Percentiles rank a stretch among this genome's conserved stretches.
Evolutionary conservation across 2,888 invertebrate genomes (phyloP).

Genomic region (Hypercompe scribonia): DNA sequence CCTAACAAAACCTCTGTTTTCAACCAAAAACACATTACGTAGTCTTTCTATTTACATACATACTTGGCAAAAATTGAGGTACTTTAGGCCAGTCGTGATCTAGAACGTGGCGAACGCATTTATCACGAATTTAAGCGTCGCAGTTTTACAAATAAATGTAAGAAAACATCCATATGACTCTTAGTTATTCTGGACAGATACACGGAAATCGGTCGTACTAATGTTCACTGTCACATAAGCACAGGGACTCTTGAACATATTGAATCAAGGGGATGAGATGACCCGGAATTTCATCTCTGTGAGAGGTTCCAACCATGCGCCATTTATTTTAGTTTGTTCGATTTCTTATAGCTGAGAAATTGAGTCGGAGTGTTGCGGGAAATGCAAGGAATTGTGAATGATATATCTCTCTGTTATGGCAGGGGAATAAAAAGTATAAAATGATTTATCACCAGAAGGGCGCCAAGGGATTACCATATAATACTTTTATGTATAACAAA

Average conservation of each 20-base stretch:
- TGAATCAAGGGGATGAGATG: conserved; percentile 63
- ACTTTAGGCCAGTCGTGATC: background rate
- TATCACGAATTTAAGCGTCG: background rate
- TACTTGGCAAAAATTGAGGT: background rate
- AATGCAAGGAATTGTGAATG: conserved; percentile 56
- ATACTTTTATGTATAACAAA: background rate
- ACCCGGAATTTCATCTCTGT: conserved; percentile 79
- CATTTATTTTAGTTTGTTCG: conserved; percentile 80
- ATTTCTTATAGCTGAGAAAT: conserved; percentile 73
- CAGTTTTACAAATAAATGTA: background rate
- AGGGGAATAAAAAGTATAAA: conserved; percentile 39
- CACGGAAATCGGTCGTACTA: conserved; percentile 16
- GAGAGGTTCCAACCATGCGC: conserved; percentile 77
- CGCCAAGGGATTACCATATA: conserved; percentile 1
- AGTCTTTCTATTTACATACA: background rate
- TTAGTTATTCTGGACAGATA: background rate
- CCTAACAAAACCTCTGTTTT: background rate
- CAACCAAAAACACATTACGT: background rate
- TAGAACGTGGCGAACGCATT: background rate
- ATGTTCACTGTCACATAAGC: conserved; percentile 52
- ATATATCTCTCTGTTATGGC: conserved; percentile 20
- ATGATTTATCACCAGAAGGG: conserved; percentile 10
- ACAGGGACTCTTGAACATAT: conserved; percentile 74
- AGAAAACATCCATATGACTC: background rate
- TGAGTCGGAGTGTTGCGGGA: conserved; percentile 64